Percentiles rank a stretch among this genome's conserved stretches.
phyloP scores from a whole-genome alignment of 2,113 vertebrate genomes.

The Neotoma lepida region DNA sequence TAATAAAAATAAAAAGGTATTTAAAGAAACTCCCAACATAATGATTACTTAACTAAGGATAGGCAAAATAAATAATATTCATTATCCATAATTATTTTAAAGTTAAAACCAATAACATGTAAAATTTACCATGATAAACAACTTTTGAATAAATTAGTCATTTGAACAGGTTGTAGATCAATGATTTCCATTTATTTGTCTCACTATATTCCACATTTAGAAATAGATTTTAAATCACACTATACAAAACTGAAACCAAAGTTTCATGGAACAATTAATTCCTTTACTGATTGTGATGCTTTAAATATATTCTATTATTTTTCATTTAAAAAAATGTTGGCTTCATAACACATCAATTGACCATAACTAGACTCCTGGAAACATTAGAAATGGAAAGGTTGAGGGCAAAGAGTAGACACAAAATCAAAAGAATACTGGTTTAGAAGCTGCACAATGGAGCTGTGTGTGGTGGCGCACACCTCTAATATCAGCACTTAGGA shows the following conservation, averaged over 20 bases:
- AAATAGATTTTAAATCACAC: slow-evolving; percentile 41
- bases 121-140: slow-evolving; percentile 47
- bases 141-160: slow-evolving; percentile 53
- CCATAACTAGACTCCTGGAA: slow-evolving; percentile 38
- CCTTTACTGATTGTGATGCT: slow-evolving; percentile 32
- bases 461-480: not conserved
- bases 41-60: slow-evolving; percentile 39
- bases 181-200: slow-evolving; percentile 46
- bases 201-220: not conserved
- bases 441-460: not conserved
- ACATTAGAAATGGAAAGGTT: slow-evolving; percentile 10
- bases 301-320: not conserved
- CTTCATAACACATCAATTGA: slow-evolving; percentile 47
- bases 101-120: slow-evolving; percentile 46
- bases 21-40: slow-evolving; percentile 21
- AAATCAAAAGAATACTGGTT: not conserved
- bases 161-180: slow-evolving; percentile 24
- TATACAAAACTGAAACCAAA: slow-evolving; percentile 36
- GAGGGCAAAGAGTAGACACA: not conserved
- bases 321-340: not conserved
- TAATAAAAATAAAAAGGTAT: not conserved
- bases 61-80: slow-evolving; percentile 21
- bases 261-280: slow-evolving; percentile 37
- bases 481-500: not conserved
- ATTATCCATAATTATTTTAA: slow-evolving; percentile 55